Conservation (phyloP, 2,888 invertebrate genomes). For the Melieria picta region DNA sequence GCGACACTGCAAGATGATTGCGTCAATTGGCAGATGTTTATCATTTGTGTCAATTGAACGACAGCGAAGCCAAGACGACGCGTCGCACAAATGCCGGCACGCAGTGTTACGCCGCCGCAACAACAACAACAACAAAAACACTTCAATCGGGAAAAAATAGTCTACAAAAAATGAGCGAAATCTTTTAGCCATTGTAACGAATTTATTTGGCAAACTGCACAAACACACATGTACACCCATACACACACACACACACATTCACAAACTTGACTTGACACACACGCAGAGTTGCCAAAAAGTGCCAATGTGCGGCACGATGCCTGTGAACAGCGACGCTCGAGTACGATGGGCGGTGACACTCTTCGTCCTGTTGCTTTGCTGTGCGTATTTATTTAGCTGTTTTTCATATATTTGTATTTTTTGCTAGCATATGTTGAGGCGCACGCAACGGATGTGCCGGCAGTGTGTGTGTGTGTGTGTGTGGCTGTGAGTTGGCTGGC, state of each 20-base stretch:
- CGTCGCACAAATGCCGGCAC: neutral
- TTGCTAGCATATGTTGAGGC: constrained; percentile 1
- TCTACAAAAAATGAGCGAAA: too few relatives aligned
- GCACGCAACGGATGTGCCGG: constrained; percentile 12
- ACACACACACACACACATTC: neutral
- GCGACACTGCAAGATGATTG: constrained; percentile 49
- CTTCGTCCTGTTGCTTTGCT: neutral
- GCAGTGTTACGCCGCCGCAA: neutral
- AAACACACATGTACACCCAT: constrained; percentile 37
- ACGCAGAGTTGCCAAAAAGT: neutral
- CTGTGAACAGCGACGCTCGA: neutral
- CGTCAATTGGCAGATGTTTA: constrained; percentile 61
- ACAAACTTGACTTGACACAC: neutral
- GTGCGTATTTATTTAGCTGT: neutral
- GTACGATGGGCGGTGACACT: neutral
- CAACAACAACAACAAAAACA: neutral
- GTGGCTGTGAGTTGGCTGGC: constrained; percentile 17
- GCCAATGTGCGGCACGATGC: neutral
- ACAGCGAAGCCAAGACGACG: constrained; percentile 30
- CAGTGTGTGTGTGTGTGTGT: constrained; percentile 17
- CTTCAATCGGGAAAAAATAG: neutral
- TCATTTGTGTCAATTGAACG: constrained; percentile 56
- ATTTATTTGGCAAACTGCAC: constrained; percentile 25
- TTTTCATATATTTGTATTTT: neutral
- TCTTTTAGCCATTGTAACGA: too few relatives aligned